These are phyloP conservation scores for Dasyornis broadbenti DNA, from an alignment of 2,113 vertebrate genomes.

Conservation along the genomic window DNA sequence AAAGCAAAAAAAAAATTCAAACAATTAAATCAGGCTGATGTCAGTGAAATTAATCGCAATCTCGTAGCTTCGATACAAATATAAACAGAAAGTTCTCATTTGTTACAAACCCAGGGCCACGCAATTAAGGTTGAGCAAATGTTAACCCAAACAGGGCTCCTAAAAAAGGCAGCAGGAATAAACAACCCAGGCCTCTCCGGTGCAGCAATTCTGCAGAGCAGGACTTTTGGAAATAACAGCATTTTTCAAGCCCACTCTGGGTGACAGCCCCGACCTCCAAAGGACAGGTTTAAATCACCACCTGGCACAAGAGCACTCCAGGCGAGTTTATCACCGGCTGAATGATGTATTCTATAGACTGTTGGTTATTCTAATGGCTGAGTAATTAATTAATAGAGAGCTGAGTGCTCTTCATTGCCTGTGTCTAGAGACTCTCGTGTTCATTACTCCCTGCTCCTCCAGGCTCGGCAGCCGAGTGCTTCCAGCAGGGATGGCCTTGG, in stretches of 20 bases:
- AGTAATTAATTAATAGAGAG: constrained; percentile 37
- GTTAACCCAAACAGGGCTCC: background rate
- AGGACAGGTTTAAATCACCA: background rate
- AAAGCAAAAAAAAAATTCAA: background rate
- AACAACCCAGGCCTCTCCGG: background rate
- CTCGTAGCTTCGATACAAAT: background rate
- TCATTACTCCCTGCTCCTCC: background rate
- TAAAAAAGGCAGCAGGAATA: background rate
- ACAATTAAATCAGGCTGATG: too few relatives aligned
- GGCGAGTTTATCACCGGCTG: background rate
- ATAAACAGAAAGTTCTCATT: background rate
- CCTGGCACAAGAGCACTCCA: background rate
- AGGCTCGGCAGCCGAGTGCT: background rate
- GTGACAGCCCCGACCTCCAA: background rate
- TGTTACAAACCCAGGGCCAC: background rate
- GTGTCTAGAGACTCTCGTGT: background rate
- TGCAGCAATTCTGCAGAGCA: background rate
- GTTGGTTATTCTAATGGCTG: background rate
- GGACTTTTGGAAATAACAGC: background rate
- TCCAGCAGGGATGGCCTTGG: constrained; percentile 28
- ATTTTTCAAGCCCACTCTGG: background rate
- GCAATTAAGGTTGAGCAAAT: background rate
- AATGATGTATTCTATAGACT: background rate
- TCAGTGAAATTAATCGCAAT: background rate
- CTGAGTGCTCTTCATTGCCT: constrained; percentile 31